Evolutionary conservation across 2,888 invertebrate species (phyloP).

Genomic region (Bimastos eiseni): DNA sequence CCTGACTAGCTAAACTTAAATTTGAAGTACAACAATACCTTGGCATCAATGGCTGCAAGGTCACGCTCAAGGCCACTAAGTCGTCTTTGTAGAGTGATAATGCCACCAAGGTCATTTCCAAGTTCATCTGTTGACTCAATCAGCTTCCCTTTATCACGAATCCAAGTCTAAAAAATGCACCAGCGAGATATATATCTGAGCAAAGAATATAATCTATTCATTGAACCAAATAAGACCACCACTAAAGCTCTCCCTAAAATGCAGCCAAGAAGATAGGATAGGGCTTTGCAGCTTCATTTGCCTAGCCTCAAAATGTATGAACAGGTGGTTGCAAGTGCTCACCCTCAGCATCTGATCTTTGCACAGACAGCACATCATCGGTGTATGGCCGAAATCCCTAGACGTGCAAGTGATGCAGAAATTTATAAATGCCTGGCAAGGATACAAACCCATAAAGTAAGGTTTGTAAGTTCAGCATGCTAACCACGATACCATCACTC

Average conservation of each 20-base stretch:
- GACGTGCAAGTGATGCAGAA: background rate
- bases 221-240: background rate
- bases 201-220: background rate
- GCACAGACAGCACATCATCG: background rate
- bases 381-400: background rate
- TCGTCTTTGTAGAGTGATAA: slow-evolving; percentile 95
- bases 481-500: background rate
- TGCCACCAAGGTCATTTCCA: slow-evolving; percentile 91
- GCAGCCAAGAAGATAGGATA: background rate
- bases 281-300: background rate
- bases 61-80: slow-evolving; percentile 98
- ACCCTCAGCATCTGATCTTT: background rate
- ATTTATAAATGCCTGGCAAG: background rate
- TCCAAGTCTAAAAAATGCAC: slow-evolving; percentile 74
- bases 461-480: background rate
- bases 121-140: slow-evolving; percentile 95
- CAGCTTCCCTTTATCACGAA: slow-evolving; percentile 97
- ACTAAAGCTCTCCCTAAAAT: background rate
- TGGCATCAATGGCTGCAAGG: slow-evolving; percentile 95
- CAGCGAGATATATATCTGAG: background rate
- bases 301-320: background rate
- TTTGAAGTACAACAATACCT: slow-evolving; percentile 62
- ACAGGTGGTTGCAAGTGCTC: background rate
- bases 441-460: background rate
- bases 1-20: background rate